A percentile compares a stretch with the other conserved stretches of the same genome.
phyloP scores from a whole-genome alignment of 2,888 invertebrate species.

The Acronicta leporina region DNA sequence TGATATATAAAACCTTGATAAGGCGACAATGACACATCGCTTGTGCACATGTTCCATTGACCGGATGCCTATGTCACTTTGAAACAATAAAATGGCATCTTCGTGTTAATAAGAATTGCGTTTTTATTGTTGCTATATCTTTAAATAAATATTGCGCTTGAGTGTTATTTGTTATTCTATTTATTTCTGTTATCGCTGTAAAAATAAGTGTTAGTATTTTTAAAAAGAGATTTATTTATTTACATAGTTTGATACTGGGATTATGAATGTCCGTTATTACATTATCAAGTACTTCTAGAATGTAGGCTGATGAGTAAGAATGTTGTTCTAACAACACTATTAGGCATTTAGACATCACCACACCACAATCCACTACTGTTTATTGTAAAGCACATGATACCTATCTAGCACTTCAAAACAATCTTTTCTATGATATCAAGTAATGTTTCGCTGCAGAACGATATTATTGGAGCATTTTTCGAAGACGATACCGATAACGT shows the following conservation, averaged over 20 bases:
- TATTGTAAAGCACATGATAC: not conserved
- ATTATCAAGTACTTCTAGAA: not conserved
- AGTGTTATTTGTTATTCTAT: constrained; percentile 6
- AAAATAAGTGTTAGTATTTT: not conserved
- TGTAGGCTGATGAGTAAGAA: not conserved
- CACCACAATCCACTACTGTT: not conserved
- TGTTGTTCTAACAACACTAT: not conserved
- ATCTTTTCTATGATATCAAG: not conserved
- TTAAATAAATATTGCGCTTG: constrained; percentile 4
- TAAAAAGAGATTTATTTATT: no score
- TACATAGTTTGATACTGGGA: no score
- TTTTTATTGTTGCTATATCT: constrained; percentile 12
- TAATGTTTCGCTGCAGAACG: not conserved
- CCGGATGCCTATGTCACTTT: constrained; percentile 65
- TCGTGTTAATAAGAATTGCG: constrained; percentile 23
- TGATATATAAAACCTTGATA: constrained; percentile 79
- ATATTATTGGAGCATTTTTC: not conserved
- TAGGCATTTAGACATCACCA: no score
- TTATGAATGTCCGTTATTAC: no score
- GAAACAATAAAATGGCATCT: constrained; percentile 41
- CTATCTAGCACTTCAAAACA: not conserved
- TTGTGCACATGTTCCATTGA: constrained; percentile 73
- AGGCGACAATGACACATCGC: constrained; percentile 83
- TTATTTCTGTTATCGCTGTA: not conserved
- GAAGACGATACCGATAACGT: not conserved